Percentiles rank a stretch among this genome's conserved stretches.
phyloP scores from a whole-genome alignment of 2,797 vertebrate genomes.

The Alectoris magna region DNA sequence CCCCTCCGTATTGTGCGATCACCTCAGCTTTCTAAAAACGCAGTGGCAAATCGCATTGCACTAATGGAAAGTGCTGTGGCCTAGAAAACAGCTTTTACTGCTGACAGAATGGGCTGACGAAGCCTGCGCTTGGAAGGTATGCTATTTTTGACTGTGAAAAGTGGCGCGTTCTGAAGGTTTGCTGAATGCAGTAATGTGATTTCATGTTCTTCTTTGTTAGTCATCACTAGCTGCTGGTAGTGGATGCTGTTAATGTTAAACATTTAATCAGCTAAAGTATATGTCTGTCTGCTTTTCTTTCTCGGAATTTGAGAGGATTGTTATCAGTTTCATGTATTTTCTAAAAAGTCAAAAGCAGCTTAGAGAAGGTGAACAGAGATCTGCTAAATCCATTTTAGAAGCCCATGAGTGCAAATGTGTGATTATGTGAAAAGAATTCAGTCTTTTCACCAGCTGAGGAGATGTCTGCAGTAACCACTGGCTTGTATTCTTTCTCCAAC shows the following conservation, averaged over 20 bases:
- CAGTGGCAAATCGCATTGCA: slow-evolving; percentile 55
- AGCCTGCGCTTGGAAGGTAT: slow-evolving; percentile 22
- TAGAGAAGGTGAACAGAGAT: slow-evolving; percentile 36
- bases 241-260: slow-evolving; percentile 26
- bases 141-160: slow-evolving; percentile 51
- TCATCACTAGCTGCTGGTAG: neutral
- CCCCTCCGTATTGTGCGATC: slow-evolving; percentile 7
- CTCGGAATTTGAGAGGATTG: neutral
- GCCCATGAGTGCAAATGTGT: neutral
- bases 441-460: neutral
- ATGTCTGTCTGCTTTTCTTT: slow-evolving; percentile 31
- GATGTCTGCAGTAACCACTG: neutral
- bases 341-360: neutral
- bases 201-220: slow-evolving; percentile 52
- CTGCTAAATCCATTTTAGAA: slow-evolving; percentile 39
- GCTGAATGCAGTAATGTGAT: neutral
- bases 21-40: slow-evolving; percentile 58
- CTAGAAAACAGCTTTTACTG: slow-evolving; percentile 66
- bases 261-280: slow-evolving; percentile 35
- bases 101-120: slow-evolving; percentile 63
- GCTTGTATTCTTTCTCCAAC: slow-evolving; percentile 8
- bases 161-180: slow-evolving; percentile 47
- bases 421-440: slow-evolving; percentile 5
- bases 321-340: neutral
- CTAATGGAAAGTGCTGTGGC: slow-evolving; percentile 55